Conservation (phyloP, 1,140 invertebrate genomes). For the Zaprionus lachaisei region DNA sequence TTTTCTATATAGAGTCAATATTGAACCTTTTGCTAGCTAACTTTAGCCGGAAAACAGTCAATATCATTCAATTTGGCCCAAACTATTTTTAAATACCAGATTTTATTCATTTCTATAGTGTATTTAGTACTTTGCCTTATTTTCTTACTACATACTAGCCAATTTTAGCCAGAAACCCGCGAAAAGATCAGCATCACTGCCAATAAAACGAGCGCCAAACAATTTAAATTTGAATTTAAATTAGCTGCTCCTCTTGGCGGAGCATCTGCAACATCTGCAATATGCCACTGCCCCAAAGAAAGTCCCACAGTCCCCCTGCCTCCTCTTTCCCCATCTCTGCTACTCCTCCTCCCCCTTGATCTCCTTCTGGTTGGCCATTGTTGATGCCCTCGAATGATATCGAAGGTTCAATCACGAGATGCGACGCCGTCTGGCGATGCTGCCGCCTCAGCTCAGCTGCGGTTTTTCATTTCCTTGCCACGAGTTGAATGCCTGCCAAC, state of each 20-base stretch:
- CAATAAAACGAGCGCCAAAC: slow-evolving; percentile 70
- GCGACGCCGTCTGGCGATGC: slow-evolving; percentile 22
- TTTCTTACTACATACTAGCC: background rate
- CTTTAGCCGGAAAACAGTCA: background rate
- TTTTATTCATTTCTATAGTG: too few relatives aligned
- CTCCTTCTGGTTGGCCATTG: slow-evolving; percentile 24
- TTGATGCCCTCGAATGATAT: slow-evolving; percentile 66
- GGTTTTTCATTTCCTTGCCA: slow-evolving; percentile 24
- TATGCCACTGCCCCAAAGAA: slow-evolving; percentile 14
- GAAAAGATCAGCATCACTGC: slow-evolving; percentile 23
- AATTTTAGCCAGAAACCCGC: slow-evolving; percentile 28
- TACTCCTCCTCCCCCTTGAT: too few relatives aligned
- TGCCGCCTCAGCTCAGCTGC: slow-evolving; percentile 7
- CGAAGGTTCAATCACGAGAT: slow-evolving; percentile 62
- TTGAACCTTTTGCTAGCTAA: background rate
- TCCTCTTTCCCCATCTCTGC: background rate
- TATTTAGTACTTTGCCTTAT: too few relatives aligned
- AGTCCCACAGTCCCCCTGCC: background rate
- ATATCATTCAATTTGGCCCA: too few relatives aligned
- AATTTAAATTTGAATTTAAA: slow-evolving; percentile 82
- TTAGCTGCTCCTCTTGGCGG: slow-evolving; percentile 59
- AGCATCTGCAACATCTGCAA: slow-evolving; percentile 44
- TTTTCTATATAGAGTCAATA: background rate
- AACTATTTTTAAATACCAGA: too few relatives aligned
- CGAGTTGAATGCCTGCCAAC: slow-evolving; percentile 39